Evolutionary conservation across 2,113 vertebrate genomes (phyloP).

Genomic region (Tychaedon coryphoeus): DNA sequence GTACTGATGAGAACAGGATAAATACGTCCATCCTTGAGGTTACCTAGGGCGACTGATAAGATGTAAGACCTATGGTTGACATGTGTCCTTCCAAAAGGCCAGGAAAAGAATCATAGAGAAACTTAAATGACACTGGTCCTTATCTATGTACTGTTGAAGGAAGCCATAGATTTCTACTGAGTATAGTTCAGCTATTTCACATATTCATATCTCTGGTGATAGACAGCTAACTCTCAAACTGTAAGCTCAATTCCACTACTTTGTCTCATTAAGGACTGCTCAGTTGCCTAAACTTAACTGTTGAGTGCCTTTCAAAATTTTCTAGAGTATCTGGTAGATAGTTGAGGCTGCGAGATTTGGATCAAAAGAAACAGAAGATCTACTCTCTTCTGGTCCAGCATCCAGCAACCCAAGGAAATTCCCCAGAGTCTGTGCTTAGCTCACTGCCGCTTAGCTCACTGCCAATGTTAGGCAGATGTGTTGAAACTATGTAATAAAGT

Average conservation of each 20-base stretch:
- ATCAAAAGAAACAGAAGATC: not conserved
- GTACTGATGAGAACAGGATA: not conserved
- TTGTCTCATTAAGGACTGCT: not conserved
- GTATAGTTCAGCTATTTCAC: not conserved
- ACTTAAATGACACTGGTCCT: not conserved
- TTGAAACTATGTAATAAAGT: not conserved
- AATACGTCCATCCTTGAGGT: not conserved
- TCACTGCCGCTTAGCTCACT: not conserved
- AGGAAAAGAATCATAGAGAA: not conserved
- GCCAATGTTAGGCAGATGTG: not conserved
- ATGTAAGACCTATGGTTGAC: not conserved
- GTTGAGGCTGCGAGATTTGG: not conserved
- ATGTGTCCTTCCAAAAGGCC: not conserved
- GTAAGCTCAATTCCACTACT: not conserved
- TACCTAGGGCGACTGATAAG: not conserved
- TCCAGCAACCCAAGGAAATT: not conserved
- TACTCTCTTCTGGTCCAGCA: accelerated
- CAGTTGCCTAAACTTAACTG: not conserved
- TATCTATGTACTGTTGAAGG: not conserved
- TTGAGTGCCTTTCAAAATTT: not conserved
- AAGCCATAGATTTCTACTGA: not conserved
- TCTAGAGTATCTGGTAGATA: not conserved
- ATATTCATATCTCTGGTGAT: not conserved
- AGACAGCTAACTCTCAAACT: not conserved
- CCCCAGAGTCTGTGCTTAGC: not conserved